Conservation (phyloP, 2,888 invertebrate genomes). For the Catotricha subobsoleta region DNA sequence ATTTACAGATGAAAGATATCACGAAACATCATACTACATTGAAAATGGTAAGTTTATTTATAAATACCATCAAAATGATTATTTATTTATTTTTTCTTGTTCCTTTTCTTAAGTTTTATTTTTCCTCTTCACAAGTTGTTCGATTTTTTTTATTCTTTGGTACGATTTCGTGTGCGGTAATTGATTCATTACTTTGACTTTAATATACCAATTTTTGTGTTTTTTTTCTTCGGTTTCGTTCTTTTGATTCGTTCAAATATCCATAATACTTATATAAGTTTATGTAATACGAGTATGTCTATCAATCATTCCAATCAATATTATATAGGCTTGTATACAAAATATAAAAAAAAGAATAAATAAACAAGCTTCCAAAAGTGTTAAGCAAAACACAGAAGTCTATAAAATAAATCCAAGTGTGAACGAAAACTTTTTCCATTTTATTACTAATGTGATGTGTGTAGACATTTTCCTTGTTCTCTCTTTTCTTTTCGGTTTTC, state of each 20-base stretch:
- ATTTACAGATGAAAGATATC: constrained; percentile 81
- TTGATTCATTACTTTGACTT: constrained; percentile 4
- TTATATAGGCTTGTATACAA: too few relatives aligned
- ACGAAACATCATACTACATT: constrained; percentile 87
- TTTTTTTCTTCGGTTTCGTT: background rate
- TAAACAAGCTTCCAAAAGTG: too few relatives aligned
- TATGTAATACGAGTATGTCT: background rate
- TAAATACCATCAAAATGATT: background rate
- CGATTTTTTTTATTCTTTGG: background rate
- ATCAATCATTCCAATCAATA: background rate
- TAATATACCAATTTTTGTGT: background rate
- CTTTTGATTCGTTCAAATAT: background rate
- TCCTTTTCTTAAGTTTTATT: background rate
- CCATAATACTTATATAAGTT: background rate
- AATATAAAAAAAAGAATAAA: too few relatives aligned
- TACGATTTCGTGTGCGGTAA: background rate
- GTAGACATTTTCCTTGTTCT: too few relatives aligned
- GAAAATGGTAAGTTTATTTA: constrained; percentile 63
- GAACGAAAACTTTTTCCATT: too few relatives aligned
- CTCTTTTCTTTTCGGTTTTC: too few relatives aligned
- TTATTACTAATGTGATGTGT: too few relatives aligned
- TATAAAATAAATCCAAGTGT: too few relatives aligned
- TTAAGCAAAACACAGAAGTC: too few relatives aligned
- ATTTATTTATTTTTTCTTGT: background rate
- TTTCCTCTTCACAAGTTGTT: background rate